Base-by-base conservation (phyloP, 2,888 invertebrate genomes). In the Apamea sordens region DNA sequence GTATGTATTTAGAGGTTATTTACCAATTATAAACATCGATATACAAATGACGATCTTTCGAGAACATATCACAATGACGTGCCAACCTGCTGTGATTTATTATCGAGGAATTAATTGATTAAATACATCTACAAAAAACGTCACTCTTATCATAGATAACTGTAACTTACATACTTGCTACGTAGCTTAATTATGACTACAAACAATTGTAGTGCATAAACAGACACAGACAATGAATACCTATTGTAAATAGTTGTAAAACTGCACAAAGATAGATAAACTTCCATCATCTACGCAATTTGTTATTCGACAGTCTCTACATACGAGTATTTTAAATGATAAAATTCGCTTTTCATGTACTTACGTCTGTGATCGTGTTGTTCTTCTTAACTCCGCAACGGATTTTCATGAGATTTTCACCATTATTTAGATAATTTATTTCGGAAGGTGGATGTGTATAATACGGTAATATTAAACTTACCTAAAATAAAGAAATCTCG, bases 161-260 rank as follows among this genome's bases (percentile, higher is more conserved):
- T 21, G 18, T 63, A 65, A 79, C 63, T 68, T 72, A 64, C 69
- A 68, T 73, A 79, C 64, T 65, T 53, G 73, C 61, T 72, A 61
- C 68, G 76, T 85, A 86, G 68, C n/a, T 72, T 67, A 61, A 81
- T 50, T 64, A 53, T 56, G n/a, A 67, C 74, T 61, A 41, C 61
- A 65, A 77, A 83, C 56, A 77, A 73, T 72, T 50, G 50, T 32
- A 44, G 63, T 47, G 28, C 24, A 11, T 64, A n/a, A 74, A 68
- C 63, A 13, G 13, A 67, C 41, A 32, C 63, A 73, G 32, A 75
- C 69, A 78, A 84, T 78, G 82, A 74, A 77, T 63, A n/a, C n/a
- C n/a, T n/a, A 73, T 50, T 73, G 80, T 56, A 84, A 88, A 86
- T 78, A 87, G 56, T 76, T 68, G 56, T 87, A 79, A 83, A 82